Evolutionary conservation across 2,113 vertebrate genomes (phyloP).

Genomic region (Chinchilla lanigera): DNA sequence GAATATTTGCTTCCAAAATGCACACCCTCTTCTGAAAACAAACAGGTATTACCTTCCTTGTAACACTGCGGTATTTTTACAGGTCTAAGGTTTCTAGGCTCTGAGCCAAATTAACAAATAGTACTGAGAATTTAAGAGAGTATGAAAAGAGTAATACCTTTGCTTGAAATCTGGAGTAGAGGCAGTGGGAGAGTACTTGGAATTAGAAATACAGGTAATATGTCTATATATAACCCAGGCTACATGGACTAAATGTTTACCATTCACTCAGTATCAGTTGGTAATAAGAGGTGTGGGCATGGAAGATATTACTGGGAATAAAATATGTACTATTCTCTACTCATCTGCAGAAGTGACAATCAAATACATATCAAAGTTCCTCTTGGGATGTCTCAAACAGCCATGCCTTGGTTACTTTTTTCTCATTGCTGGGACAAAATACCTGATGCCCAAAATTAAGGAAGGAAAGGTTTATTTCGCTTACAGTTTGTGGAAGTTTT

Average conservation of each 20-base stretch:
- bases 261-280: background rate
- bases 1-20: background rate
- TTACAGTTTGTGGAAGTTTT: too few species aligned
- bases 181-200: too few species aligned
- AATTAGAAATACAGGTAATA: background rate
- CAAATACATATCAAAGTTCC: rapidly evolving
- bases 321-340: background rate
- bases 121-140: background rate
- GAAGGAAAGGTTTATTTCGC: too few species aligned
- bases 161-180: background rate
- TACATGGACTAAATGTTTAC: background rate
- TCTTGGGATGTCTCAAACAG: background rate
- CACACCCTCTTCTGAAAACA: background rate
- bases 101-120: background rate
- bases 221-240: background rate
- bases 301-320: background rate
- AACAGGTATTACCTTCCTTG: background rate
- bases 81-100: rapidly evolving
- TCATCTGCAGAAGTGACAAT: background rate
- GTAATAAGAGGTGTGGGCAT: background rate
- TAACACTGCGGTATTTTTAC: background rate
- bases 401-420: too few species aligned
- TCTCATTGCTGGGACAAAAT: too few species aligned
- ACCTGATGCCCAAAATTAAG: too few species aligned
- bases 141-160: background rate